A percentile compares a stretch with the other conserved stretches of the same genome.
phyloP scores from a whole-genome alignment of 1,140 invertebrate species.

The Theocolax elegans region DNA sequence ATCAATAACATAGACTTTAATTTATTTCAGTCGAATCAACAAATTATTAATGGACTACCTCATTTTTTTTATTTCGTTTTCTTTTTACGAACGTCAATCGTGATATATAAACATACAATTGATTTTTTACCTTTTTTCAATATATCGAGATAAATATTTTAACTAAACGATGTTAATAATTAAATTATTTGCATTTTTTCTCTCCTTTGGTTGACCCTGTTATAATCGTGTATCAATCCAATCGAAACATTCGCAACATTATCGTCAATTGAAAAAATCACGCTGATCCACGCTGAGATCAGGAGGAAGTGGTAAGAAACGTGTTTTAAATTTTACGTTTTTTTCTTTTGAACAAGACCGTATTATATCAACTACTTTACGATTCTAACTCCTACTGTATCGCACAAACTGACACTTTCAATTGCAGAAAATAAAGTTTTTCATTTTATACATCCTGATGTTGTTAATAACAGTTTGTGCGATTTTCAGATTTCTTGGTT shows the following conservation, averaged over 20 bases:
- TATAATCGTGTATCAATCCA: constrained; percentile 56
- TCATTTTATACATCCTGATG: too few species aligned
- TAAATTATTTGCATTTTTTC: constrained; percentile 57
- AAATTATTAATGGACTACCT: too few species aligned
- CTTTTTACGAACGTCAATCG: too few species aligned
- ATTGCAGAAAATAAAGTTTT: too few species aligned
- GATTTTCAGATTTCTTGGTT: not conserved
- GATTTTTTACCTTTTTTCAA: not conserved
- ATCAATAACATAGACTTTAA: too few species aligned
- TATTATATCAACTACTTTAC: constrained; percentile 23
- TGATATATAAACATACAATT: too few species aligned
- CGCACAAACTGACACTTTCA: constrained; percentile 16
- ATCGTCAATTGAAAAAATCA: constrained; percentile 53
- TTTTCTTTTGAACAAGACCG: constrained; percentile 32
- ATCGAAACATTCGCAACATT: constrained; percentile 54
- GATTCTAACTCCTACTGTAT: constrained; percentile 24
- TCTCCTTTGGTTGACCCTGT: constrained; percentile 59
- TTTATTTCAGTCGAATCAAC: too few species aligned
- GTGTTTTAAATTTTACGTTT: constrained; percentile 46
- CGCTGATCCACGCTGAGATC: constrained; percentile 57
- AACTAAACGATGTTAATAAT: constrained; percentile 55
- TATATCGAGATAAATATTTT: not conserved
- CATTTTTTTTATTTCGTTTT: too few species aligned
- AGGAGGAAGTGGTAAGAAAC: constrained; percentile 58
- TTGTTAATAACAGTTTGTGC: constrained; percentile 12